Evolutionary conservation across 2,113 vertebrate species (phyloP).

Genomic region (Syngnathus typhle): DNA sequence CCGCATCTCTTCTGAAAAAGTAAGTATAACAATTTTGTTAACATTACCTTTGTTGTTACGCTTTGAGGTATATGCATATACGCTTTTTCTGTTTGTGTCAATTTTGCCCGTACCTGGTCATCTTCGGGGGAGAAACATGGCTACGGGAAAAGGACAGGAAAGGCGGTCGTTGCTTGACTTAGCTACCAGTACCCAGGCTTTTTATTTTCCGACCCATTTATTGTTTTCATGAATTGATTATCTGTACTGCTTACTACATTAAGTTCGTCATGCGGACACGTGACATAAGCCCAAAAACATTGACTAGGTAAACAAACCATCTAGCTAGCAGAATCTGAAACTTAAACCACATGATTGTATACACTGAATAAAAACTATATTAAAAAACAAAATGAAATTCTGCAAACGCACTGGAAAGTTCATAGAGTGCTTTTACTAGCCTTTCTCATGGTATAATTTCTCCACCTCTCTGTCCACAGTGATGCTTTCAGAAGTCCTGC

Average conservation of each 20-base stretch:
- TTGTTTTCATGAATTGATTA: too few species aligned
- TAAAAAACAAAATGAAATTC: not conserved
- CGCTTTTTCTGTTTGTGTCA: not conserved
- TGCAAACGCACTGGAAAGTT: not conserved
- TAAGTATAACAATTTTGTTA: conserved; percentile 22
- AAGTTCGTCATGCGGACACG: too few species aligned
- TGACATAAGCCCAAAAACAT: too few species aligned
- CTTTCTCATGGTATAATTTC: not conserved
- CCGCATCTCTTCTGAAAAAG: conserved; percentile 16
- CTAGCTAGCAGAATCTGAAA: too few species aligned
- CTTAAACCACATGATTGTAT: not conserved
- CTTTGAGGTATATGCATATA: not conserved
- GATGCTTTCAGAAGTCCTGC: conserved; percentile 64
- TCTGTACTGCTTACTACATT: too few species aligned
- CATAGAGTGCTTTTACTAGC: not conserved
- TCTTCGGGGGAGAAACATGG: conserved; percentile 10
- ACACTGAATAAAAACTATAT: not conserved
- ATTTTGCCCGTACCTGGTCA: not conserved
- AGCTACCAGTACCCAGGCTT: too few species aligned
- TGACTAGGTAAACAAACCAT: not conserved
- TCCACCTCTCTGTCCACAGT: conserved; percentile 22
- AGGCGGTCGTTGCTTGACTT: not conserved
- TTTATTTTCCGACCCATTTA: too few species aligned
- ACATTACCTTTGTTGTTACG: not conserved
- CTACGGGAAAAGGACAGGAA: not conserved